Conservation (phyloP, 2,797 vertebrate genomes). For the Sebastes nivosus region DNA sequence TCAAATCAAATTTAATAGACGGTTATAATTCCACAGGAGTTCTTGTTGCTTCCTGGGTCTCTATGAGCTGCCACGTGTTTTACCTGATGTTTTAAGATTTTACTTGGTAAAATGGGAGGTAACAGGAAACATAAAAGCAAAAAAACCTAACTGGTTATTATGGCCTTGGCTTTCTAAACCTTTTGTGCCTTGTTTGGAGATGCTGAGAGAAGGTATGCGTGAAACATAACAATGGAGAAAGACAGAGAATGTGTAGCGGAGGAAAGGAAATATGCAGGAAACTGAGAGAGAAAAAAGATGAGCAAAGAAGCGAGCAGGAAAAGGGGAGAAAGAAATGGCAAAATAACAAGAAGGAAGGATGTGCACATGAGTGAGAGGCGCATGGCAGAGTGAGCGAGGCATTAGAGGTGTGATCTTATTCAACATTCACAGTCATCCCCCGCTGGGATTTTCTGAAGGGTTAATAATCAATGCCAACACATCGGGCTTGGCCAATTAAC, state of each 20-base stretch:
- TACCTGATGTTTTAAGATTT: too few relatives aligned
- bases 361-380: neutral
- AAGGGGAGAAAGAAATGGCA: neutral
- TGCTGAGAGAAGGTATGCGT: neutral
- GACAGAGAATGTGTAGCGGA: neutral
- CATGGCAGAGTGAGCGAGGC: slow-evolving; percentile 1
- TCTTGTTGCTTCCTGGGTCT: too few relatives aligned
- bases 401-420: slow-evolving; percentile 30
- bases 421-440: slow-evolving; percentile 25
- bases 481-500: slow-evolving; percentile 51
- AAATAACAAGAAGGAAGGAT: neutral
- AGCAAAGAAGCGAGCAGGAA: neutral
- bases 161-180: too few relatives aligned
- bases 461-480: slow-evolving; percentile 59
- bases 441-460: slow-evolving; percentile 42
- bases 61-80: too few relatives aligned
- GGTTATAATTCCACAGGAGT: too few relatives aligned
- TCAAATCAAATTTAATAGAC: too few relatives aligned
- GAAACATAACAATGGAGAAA: neutral
- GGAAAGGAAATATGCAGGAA: neutral
- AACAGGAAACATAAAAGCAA: too few relatives aligned
- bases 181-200: neutral
- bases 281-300: neutral
- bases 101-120: too few relatives aligned
- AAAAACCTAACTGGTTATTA: too few relatives aligned